Percentiles rank a stretch among this genome's conserved stretches.
Conservation (phyloP, 2,888 invertebrate genomes). For the Drosophila putrida region DNA sequence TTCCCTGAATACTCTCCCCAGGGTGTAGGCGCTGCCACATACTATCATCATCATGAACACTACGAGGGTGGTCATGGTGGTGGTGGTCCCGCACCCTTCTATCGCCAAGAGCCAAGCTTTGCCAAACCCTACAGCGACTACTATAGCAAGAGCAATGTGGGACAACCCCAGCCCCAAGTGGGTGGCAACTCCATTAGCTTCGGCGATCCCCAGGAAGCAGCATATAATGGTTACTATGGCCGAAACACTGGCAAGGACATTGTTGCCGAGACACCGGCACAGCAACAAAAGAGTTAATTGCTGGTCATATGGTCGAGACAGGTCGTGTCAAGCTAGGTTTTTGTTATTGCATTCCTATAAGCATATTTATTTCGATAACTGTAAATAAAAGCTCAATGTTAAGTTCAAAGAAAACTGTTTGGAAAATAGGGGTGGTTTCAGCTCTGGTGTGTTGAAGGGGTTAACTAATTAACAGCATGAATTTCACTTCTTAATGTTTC, state of each 20-base stretch:
- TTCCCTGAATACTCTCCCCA: slow-evolving; percentile 89
- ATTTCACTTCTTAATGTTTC: slow-evolving; percentile 67
- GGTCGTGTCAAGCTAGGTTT: slow-evolving; percentile 9
- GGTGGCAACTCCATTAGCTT: slow-evolving; percentile 87
- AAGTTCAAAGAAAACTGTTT: slow-evolving; percentile 41
- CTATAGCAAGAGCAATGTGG: slow-evolving; percentile 85
- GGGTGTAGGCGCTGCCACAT: slow-evolving; percentile 90
- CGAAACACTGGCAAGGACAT: slow-evolving; percentile 86
- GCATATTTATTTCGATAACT: slow-evolving; percentile 69
- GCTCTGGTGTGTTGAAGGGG: slow-evolving; percentile 18
- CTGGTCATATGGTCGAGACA: slow-evolving; percentile 2
- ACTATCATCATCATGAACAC: slow-evolving; percentile 86
- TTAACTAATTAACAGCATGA: slow-evolving; percentile 57
- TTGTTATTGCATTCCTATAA: slow-evolving; percentile 77
- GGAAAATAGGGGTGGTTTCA: not conserved
- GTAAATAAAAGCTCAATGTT: slow-evolving; percentile 67
- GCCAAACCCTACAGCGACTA: slow-evolving; percentile 84
- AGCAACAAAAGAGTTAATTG: slow-evolving; percentile 59
- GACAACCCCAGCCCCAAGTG: slow-evolving; percentile 46
- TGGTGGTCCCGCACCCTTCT: slow-evolving; percentile 71
- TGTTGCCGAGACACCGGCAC: slow-evolving; percentile 65
- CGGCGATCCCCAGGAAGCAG: slow-evolving; percentile 88
- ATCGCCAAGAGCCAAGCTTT: slow-evolving; percentile 82
- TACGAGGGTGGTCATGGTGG: slow-evolving; percentile 70
- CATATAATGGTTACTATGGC: slow-evolving; percentile 91